Base-by-base conservation (phyloP, 1,140 invertebrate genomes). In the Nephotettix cincticeps region DNA sequence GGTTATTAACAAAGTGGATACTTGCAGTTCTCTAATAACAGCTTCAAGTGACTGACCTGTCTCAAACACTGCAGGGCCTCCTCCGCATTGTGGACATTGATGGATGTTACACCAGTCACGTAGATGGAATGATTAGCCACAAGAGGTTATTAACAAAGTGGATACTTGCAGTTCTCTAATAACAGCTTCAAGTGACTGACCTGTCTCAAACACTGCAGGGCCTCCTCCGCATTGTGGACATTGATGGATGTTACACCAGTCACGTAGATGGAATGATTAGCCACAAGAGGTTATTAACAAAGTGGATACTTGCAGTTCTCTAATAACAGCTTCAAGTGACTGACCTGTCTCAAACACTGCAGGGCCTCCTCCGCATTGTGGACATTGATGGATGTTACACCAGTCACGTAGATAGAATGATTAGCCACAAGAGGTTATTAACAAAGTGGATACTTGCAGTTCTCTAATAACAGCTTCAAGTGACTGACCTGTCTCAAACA, bases 371-470 rank as follows among this genome's bases (percentile, higher is more conserved):
- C 87, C 0, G 89, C 88, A 61, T 89, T 91, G 43, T 85, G 83
- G 3, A 98, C 94, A 0, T 88, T 83, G 70, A 90, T 87, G 65
- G 90, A 91, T 0, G 93, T 95, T 0, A 95, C 91, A 0, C 96
- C 97, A n/a, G 93, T 88, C 27, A 98, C 87, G 54, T n/a, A n/a
- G n/a, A 99, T 99, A 61, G 92, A 92, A 23, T 96, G 95, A 54
- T 84, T 84, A n/a, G n/a, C n/a, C n/a, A n/a, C n/a, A n/a, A n/a
- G n/a, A n/a, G n/a, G n/a, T n/a, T n/a, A n/a, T n/a, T n/a, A n/a
- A n/a, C n/a, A n/a, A n/a, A n/a, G n/a, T n/a, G n/a, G n/a, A n/a
- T n/a, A n/a, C n/a, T n/a, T n/a, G n/a, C n/a, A n/a, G n/a, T n/a
- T n/a, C n/a, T n/a, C n/a, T n/a, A n/a, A n/a, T n/a, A n/a, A n/a